Evolutionary conservation across 30 jellyfish, hydroid and myxozoan genomes (phyloP).

Genomic region (Rhopilema esculentum): DNA sequence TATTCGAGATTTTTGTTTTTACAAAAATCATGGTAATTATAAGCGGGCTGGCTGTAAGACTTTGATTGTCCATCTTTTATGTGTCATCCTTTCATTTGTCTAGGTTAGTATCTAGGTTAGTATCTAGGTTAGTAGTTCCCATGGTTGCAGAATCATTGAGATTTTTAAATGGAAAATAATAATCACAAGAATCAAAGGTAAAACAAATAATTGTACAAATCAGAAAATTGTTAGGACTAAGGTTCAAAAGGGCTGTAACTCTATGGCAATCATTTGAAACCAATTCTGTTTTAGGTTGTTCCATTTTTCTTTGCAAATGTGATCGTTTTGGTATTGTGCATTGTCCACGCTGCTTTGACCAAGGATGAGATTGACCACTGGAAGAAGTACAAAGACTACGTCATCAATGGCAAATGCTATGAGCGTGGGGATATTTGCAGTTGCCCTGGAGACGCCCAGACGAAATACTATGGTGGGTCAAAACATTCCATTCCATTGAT

Average conservation of each 20-base stretch:
- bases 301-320: conserved; percentile 41
- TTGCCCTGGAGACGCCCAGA: conserved; percentile 59
- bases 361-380: conserved; percentile 59
- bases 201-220: too few relatives aligned
- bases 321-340: conserved; percentile 42
- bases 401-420: conserved; percentile 49
- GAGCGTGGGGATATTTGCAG: conserved; percentile 87
- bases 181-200: too few relatives aligned
- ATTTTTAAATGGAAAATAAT: too few relatives aligned
- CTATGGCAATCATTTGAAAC: background rate
- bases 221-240: background rate
- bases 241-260: background rate
- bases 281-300: conserved; percentile 10
- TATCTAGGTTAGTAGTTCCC: too few relatives aligned
- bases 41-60: too few relatives aligned
- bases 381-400: conserved; percentile 59
- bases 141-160: too few relatives aligned
- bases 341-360: conserved; percentile 63
- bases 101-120: too few relatives aligned
- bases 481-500: background rate
- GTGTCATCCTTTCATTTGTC: too few relatives aligned
- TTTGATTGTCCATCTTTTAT: too few relatives aligned
- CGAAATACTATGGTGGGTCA: conserved; percentile 59
- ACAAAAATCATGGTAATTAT: too few relatives aligned
- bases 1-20: too few relatives aligned